phyloP scores from a whole-genome alignment of 92 coral and sea anemone species.

The Umimayanthus chanpuru region DNA sequence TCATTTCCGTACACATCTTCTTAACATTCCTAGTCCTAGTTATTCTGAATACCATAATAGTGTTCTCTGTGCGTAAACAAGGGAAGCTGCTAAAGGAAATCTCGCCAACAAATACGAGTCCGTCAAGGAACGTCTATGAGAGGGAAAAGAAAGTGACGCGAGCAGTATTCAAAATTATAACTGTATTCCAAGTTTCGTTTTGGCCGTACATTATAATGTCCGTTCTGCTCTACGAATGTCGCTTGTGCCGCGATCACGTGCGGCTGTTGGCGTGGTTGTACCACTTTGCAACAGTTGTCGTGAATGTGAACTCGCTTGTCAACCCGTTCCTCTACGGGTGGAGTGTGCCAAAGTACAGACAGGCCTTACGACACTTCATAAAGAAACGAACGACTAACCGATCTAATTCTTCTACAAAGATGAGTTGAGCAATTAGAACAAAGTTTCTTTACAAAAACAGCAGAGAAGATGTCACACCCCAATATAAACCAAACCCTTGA shows the following conservation, averaged over 20 bases:
- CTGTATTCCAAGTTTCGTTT: constrained; percentile 26
- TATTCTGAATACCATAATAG: not conserved
- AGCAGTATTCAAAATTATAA: constrained; percentile 24
- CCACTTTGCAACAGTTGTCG: constrained; percentile 10
- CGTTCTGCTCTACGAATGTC: constrained; percentile 12
- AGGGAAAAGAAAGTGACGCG: constrained; percentile 35
- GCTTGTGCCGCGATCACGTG: not conserved
- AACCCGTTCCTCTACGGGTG: constrained; percentile 35
- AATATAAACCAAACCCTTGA: not conserved
- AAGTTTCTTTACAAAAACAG: not conserved
- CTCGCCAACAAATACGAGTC: not conserved
- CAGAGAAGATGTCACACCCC: not conserved
- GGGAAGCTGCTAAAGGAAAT: not conserved
- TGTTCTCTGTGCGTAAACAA: constrained; percentile 28
- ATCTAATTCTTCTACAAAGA: not conserved
- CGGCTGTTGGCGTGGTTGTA: constrained; percentile 21
- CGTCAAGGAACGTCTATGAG: constrained; percentile 12
- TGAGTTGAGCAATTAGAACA: not conserved
- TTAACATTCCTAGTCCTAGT: constrained; percentile 3
- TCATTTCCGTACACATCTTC: constrained; percentile 27
- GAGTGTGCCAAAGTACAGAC: constrained; percentile 38
- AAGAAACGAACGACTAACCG: not conserved
- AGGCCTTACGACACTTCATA: constrained; percentile 18
- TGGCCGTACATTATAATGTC: constrained; percentile 25
- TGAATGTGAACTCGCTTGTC: constrained; percentile 28